A percentile compares a stretch with the other conserved stretches of the same genome.
Conservation (phyloP, 2,113 vertebrate species). For the Ranitomeya imitator region DNA sequence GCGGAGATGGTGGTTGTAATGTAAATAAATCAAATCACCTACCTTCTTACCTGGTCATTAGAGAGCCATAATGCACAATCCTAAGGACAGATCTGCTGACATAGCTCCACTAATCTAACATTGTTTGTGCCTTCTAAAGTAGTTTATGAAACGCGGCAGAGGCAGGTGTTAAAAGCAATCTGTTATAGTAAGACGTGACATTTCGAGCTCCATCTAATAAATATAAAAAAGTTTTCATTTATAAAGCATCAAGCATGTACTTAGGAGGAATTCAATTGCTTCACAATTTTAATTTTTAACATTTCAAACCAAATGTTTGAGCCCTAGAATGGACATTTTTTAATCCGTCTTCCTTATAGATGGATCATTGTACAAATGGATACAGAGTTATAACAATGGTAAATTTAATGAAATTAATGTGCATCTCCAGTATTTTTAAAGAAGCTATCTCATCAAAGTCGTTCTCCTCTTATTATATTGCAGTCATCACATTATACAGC, state of each 20-base stretch:
- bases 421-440: no score
- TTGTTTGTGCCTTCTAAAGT: constrained; percentile 16
- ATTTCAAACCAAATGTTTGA: neutral
- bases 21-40: constrained; percentile 31
- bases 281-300: neutral
- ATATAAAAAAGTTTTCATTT: neutral
- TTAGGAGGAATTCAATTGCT: neutral
- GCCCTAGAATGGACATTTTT: neutral
- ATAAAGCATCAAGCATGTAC: neutral
- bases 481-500: no score
- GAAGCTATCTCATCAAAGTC: no score
- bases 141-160: constrained; percentile 2
- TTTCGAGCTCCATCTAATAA: neutral
- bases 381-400: neutral
- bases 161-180: constrained; percentile 5
- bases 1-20: neutral
- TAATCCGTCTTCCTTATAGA: neutral
- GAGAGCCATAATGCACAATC: neutral
- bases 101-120: neutral
- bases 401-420: neutral
- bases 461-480: no score
- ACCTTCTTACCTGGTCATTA: constrained; percentile 26
- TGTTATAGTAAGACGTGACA: neutral
- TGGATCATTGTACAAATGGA: neutral
- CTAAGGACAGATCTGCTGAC: constrained; percentile 4